Evolutionary conservation across 2,888 invertebrate genomes (phyloP).

Genomic region (Andrena camellia): DNA sequence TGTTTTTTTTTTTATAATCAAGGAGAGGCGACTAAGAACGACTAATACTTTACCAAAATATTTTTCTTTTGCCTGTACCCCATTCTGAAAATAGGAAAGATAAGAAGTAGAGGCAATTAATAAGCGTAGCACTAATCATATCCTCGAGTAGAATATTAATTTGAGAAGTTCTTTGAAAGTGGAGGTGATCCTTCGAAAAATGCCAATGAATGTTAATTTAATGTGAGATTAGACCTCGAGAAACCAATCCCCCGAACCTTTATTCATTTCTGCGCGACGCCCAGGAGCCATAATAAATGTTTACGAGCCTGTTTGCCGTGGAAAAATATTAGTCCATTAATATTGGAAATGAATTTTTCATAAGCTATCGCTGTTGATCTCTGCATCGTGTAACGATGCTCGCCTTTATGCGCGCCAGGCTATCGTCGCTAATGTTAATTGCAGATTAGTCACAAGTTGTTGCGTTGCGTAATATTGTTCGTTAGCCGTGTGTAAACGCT

Average conservation of each 20-base stretch:
- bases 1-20: not conserved
- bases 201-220: not conserved
- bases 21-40: not conserved
- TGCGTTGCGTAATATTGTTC: constrained; percentile 12
- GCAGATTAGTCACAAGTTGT: constrained; percentile 1
- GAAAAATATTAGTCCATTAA: too few relatives aligned
- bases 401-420: not conserved
- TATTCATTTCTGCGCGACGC: too few relatives aligned
- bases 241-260: not conserved
- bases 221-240: not conserved
- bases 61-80: too few relatives aligned
- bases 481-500: not conserved
- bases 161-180: not conserved
- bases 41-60: too few relatives aligned
- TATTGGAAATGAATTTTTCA: constrained; percentile 1
- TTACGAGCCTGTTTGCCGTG: not conserved
- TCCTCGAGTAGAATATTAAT: too few relatives aligned
- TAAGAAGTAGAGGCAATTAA: too few relatives aligned
- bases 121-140: too few relatives aligned
- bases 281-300: too few relatives aligned
- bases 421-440: constrained; percentile 17
- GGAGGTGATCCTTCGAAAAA: not conserved
- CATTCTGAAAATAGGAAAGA: too few relatives aligned
- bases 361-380: not conserved
- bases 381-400: not conserved